Evolutionary conservation across 2,888 invertebrate species (phyloP).

Genomic region (Thymelicus acteon): DNA sequence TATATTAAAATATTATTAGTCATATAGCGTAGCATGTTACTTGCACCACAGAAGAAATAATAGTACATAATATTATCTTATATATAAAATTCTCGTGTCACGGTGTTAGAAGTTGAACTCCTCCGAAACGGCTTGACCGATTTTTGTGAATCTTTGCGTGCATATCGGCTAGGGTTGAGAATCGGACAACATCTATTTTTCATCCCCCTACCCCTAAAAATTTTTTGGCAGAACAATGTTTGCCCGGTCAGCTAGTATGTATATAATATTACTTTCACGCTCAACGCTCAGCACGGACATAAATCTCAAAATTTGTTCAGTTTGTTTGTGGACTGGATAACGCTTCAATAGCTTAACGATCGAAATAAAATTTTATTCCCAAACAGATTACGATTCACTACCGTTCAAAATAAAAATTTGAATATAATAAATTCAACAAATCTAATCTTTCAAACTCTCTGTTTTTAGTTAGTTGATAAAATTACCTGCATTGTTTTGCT

Average conservation of each 20-base stretch:
- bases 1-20: neutral
- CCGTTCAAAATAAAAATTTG: slow-evolving; percentile 8
- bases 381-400: slow-evolving; percentile 46
- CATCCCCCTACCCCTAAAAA: no score
- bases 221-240: no score
- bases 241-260: no score
- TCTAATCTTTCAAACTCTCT: neutral
- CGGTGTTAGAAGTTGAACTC: no score
- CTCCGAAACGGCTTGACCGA: no score
- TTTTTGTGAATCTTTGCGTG: no score
- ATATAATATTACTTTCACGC: neutral
- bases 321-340: slow-evolving; percentile 30
- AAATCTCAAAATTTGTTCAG: slow-evolving; percentile 34
- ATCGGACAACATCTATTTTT: no score
- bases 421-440: slow-evolving; percentile 1
- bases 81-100: no score
- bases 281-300: slow-evolving; percentile 11
- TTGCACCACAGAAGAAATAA: no score
- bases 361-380: slow-evolving; percentile 46
- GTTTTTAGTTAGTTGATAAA: neutral
- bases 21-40: neutral
- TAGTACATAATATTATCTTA: no score
- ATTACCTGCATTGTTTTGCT: no score
- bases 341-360: slow-evolving; percentile 41
- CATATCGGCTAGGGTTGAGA: no score